Evolutionary conservation across 2,888 invertebrate species (phyloP), one percentile per base, ranked within the genome.

Genomic region (Microchrysa polita): DNA sequence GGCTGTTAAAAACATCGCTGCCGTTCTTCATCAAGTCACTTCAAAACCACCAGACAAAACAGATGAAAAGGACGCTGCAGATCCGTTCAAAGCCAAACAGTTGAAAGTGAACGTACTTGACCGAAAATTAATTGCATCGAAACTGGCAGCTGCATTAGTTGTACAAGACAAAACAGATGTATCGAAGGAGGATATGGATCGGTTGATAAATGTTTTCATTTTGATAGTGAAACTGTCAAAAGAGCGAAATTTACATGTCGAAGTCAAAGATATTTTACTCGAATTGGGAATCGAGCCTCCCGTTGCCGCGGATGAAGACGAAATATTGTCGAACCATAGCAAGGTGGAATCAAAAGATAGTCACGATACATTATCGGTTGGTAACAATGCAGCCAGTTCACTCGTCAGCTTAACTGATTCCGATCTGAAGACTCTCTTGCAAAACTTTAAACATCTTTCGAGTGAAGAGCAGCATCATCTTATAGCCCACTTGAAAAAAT

Each of bases 391-490:
- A 61, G 81, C 86, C 20, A 84, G 86, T 79, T 85, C 88, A 72
- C 91, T 93, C 89, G 93, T 93, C 78, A 90, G 90, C 12, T 85
- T 95, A 9, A 93, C 93, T 0, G 93, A 95, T 81, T 90, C 91
- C 0, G 94, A 95, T 79, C 82, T 95, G 61, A 93, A 94, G 81
- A 91, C 92, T 0, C 83, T 94, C 1, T 82, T 95, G 73, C 92
- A 93, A 81, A 94, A 94, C 81, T 92, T 92, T 78, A 93, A 93
- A 81, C 93, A 93, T 79, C 83, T 95, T 14, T 91, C 91, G 0
- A 89, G 90, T 0, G 93, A 93, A 77, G 94, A 95, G 81, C 94
- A 95, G 80, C 92, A 93, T 81, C 91, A 92, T 78, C 87, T 95
- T 4, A 94, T 95, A 42, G 90, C 90, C 0, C 94, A 94, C 81